Conservation (phyloP, 1,140 invertebrate genomes). For the Ladona fulva region DNA sequence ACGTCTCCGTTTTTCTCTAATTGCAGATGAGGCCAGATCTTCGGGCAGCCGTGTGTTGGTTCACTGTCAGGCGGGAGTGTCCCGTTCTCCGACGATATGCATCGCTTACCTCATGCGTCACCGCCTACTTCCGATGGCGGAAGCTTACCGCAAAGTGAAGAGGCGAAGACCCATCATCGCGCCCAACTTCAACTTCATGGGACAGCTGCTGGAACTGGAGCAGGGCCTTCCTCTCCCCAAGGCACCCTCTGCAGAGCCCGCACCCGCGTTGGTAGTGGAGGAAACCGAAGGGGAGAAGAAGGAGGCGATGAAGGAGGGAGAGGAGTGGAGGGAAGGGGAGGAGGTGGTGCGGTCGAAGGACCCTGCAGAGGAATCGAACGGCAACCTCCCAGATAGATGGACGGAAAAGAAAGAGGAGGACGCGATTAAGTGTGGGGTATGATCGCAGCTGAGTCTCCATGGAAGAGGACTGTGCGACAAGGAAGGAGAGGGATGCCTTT, state of each 20-base stretch:
- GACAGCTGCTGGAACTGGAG: conserved; percentile 83
- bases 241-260: not conserved
- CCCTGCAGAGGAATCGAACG: not conserved
- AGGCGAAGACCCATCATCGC: conserved; percentile 81
- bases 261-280: not conserved
- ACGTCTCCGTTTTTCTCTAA: conserved; percentile 27
- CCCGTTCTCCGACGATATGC: conserved; percentile 86
- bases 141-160: conserved; percentile 85
- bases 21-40: conserved; percentile 77
- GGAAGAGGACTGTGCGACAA: no score
- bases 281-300: not conserved
- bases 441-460: not conserved
- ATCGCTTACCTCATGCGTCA: conserved; percentile 93
- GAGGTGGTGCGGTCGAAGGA: not conserved
- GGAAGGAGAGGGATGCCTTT: no score
- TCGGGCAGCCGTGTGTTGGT: conserved; percentile 73
- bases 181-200: conserved; percentile 96
- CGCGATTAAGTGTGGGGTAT: not conserved
- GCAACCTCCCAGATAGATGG: not conserved
- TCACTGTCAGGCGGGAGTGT: conserved; percentile 93
- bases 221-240: conserved; percentile 47
- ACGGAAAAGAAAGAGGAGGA: not conserved
- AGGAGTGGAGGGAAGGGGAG: not conserved
- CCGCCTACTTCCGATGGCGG: conserved; percentile 72
- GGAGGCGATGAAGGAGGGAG: not conserved